Conservation (phyloP, 2,113 vertebrate species). For the Trinectes maculatus region DNA sequence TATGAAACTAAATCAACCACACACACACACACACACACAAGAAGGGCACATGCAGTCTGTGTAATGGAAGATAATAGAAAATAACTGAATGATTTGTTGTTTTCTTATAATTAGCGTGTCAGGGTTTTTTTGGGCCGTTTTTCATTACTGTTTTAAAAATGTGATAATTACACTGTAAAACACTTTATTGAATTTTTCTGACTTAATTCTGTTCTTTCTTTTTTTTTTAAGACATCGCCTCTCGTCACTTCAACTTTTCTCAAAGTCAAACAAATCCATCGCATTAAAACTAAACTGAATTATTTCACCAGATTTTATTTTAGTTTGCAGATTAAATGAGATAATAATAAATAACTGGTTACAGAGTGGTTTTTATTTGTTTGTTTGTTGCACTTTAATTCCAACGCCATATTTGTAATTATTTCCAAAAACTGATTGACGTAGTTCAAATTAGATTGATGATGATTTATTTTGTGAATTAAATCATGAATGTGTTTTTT, state of each 20-base stretch:
- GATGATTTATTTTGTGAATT: neutral
- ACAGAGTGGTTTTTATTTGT: no score
- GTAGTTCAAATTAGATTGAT: neutral
- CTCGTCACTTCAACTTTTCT: neutral
- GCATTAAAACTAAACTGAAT: neutral
- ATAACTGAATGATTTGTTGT: no score
- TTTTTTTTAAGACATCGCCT: neutral
- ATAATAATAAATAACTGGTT: neutral
- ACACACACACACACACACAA: neutral
- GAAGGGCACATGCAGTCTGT: neutral
- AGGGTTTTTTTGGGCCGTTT: neutral
- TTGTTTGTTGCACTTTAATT: no score
- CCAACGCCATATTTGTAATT: no score
- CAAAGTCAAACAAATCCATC: no score
- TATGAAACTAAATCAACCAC: conserved; percentile 31
- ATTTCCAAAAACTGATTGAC: neutral
- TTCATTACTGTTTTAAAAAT: neutral
- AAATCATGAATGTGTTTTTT: neutral
- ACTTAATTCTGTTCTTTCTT: neutral
- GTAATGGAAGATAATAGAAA: neutral
- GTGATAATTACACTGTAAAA: conserved; percentile 2
- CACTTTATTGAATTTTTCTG: neutral
- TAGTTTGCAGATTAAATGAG: neutral
- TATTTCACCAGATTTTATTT: neutral
- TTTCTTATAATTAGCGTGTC: no score